These are phyloP conservation scores for Aix galericulata DNA, from an alignment of 2,113 vertebrate species.

Conservation along the genomic window DNA sequence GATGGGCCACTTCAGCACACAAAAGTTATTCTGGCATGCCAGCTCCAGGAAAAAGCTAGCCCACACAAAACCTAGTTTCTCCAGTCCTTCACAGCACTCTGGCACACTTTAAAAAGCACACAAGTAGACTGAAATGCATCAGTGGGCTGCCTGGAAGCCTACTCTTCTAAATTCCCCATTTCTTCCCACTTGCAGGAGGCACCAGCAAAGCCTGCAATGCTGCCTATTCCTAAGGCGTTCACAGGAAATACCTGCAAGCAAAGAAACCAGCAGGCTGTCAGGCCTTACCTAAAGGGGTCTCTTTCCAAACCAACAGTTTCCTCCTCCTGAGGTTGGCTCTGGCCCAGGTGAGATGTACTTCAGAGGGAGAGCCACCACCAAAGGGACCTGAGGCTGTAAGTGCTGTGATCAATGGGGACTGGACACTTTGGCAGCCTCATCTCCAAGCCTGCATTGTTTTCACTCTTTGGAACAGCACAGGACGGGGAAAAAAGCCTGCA, in stretches of 20 bases:
- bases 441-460: background rate
- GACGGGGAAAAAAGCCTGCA: background rate
- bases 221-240: background rate
- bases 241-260: background rate
- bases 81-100: background rate
- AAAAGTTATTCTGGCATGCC: background rate
- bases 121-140: background rate
- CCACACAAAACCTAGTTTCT: fast-evolving
- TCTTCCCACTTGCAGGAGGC: background rate
- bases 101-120: background rate
- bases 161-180: background rate
- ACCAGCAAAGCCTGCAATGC: background rate
- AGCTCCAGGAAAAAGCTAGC: background rate
- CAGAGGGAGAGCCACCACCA: background rate
- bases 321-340: fast-evolving
- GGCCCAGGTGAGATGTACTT: background rate
- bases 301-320: background rate
- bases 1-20: background rate
- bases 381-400: background rate
- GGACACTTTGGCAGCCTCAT: background rate
- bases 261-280: background rate
- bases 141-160: background rate
- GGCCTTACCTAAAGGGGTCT: background rate
- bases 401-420: fast-evolving
- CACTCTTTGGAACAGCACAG: background rate